phyloP scores from a whole-genome alignment of 2,888 invertebrate genomes.

The Caenorhabditis sp. region DNA sequence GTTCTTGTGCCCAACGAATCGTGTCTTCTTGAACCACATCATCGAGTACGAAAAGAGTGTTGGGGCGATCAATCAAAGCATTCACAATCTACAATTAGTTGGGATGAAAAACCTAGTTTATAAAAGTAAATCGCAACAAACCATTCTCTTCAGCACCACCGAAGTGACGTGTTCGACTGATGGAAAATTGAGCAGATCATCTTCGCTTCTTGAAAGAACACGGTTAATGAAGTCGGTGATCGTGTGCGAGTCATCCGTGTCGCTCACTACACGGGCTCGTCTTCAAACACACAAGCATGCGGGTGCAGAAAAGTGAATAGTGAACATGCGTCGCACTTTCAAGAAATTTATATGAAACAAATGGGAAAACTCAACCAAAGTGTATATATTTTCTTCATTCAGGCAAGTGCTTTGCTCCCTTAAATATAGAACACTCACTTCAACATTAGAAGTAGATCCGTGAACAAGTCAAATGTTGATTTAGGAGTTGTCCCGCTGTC shows the following conservation, averaged over 20 bases:
- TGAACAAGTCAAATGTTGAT: constrained; percentile 57
- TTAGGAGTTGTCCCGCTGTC: constrained; percentile 38
- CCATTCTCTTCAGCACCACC: constrained; percentile 63
- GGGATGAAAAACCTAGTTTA: background rate
- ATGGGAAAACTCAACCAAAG: background rate
- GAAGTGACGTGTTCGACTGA: constrained; percentile 59
- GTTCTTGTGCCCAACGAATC: constrained; percentile 64
- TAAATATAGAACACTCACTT: constrained; percentile 38
- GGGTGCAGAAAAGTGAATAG: background rate
- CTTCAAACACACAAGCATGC: constrained; percentile 32
- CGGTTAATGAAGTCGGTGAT: constrained; percentile 52
- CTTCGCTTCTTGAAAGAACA: constrained; percentile 64
- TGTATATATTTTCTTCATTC: background rate
- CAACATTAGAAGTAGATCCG: constrained; percentile 68
- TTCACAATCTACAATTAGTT: constrained; percentile 57
- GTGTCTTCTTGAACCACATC: constrained; percentile 70
- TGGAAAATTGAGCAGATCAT: constrained; percentile 58
- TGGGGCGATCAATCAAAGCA: constrained; percentile 69
- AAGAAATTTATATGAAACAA: too few relatives aligned
- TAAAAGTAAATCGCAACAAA: background rate
- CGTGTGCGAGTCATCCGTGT: constrained; percentile 59
- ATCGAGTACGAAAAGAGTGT: constrained; percentile 67
- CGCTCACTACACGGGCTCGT: constrained; percentile 50
- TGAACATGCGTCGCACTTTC: background rate
- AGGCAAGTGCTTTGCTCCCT: too few relatives aligned